Percentiles rank a stretch among this genome's conserved stretches.
Conservation (phyloP, 2,113 vertebrate species). For the Vombatus ursinus region DNA sequence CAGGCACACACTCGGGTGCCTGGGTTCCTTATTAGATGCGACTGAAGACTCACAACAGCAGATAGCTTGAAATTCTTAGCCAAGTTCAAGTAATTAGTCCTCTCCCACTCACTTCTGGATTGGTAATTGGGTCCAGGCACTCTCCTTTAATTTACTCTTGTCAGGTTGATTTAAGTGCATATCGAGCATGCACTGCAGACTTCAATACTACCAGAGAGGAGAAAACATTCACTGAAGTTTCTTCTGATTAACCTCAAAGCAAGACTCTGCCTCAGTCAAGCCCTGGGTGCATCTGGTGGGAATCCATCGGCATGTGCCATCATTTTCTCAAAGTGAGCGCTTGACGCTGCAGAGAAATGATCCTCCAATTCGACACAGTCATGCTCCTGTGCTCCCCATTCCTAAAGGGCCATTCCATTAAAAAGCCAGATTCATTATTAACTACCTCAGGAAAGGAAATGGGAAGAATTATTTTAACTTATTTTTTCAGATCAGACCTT, state of each 20-base stretch:
- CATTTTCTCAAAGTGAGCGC: not conserved
- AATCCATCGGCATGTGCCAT: not conserved
- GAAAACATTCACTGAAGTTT: constrained; percentile 27
- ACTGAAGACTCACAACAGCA: constrained; percentile 40
- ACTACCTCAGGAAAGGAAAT: constrained; percentile 29
- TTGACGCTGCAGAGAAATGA: not conserved
- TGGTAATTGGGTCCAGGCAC: constrained; percentile 43
- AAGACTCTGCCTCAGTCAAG: not conserved
- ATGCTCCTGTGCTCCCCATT: not conserved
- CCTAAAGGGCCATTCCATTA: constrained; percentile 23
- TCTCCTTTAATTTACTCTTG: constrained; percentile 41
- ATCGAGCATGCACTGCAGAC: constrained; percentile 60
- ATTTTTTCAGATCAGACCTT: not conserved
- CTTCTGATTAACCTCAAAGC: constrained; percentile 25
- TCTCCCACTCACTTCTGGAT: constrained; percentile 51
- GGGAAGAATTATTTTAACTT: not conserved
- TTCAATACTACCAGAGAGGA: constrained; percentile 17
- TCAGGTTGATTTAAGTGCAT: constrained; percentile 46
- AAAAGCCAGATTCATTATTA: constrained; percentile 35
- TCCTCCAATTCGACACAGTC: not conserved
- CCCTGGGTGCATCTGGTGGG: not conserved
- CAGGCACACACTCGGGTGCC: not conserved
- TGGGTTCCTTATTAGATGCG: constrained; percentile 16
- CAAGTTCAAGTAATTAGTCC: constrained; percentile 62
- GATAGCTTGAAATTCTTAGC: constrained; percentile 51